phyloP scores from a whole-genome alignment of 1,140 invertebrate species.

The Amphibalanus amphitrite region DNA sequence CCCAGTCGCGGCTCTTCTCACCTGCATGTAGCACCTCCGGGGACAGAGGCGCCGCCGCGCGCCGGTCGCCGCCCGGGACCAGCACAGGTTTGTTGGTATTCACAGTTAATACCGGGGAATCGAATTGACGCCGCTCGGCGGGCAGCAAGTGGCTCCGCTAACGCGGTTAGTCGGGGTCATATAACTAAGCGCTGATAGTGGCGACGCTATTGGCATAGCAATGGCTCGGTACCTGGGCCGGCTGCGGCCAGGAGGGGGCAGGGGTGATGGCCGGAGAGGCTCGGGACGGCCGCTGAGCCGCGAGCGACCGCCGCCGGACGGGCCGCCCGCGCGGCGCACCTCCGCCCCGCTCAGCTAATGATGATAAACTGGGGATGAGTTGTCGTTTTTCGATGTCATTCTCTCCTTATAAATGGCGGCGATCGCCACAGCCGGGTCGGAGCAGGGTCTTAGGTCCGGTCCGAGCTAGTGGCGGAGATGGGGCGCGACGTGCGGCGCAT shows the following conservation, averaged over 20 bases:
- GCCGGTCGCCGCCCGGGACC: too few species aligned
- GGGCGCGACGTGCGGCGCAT: too few species aligned
- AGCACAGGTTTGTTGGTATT: neutral
- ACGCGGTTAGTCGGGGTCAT: neutral
- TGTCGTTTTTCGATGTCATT: neutral
- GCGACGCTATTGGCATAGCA: neutral
- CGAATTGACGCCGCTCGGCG: neutral
- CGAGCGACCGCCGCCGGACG: neutral
- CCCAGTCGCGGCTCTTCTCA: too few species aligned
- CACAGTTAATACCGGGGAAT: neutral
- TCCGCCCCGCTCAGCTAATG: neutral
- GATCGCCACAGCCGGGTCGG: neutral
- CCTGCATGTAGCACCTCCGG: too few species aligned
- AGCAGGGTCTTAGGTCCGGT: too few species aligned
- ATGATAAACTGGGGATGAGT: constrained; percentile 1
- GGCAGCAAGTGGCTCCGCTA: neutral
- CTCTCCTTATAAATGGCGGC: neutral
- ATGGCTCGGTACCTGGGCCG: neutral
- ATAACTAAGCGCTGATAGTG: neutral
- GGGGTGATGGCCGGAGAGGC: too few species aligned
- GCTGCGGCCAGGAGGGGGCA: too few species aligned
- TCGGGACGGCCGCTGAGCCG: neutral
- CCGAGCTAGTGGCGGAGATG: too few species aligned
- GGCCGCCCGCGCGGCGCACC: too few species aligned
- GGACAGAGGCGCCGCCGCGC: too few species aligned